Conservation (phyloP, 2,113 vertebrate species). For the Lampris incognitus region DNA sequence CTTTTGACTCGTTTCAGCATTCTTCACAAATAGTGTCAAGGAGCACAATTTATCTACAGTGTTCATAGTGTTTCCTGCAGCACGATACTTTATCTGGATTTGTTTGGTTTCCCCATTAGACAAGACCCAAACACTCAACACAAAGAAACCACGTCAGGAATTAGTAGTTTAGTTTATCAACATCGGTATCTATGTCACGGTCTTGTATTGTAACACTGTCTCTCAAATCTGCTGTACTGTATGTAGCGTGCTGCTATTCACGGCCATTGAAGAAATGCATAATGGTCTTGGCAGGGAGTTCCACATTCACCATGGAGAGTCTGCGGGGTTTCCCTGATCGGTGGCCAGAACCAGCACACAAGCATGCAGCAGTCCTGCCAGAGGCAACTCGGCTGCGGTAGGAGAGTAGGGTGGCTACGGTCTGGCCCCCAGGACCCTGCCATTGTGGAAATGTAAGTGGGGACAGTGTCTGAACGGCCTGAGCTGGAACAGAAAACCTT, state of each 20-base stretch:
- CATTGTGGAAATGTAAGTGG: slow-evolving; percentile 82
- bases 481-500: slow-evolving; percentile 78
- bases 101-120: slow-evolving; percentile 45
- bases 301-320: slow-evolving; percentile 77
- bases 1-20: slow-evolving; percentile 45
- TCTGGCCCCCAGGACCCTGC: slow-evolving; percentile 81
- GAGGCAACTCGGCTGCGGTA: slow-evolving; percentile 79
- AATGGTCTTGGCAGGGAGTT: slow-evolving; percentile 74
- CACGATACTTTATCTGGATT: slow-evolving; percentile 51
- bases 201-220: slow-evolving; percentile 57
- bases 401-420: slow-evolving; percentile 77
- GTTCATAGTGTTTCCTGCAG: slow-evolving; percentile 35
- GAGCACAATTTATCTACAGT: slow-evolving; percentile 36
- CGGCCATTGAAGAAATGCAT: slow-evolving; percentile 73
- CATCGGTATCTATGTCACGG: slow-evolving; percentile 70
- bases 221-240: slow-evolving; percentile 67
- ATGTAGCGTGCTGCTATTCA: slow-evolving; percentile 74
- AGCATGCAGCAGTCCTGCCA: slow-evolving; percentile 78
- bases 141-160: slow-evolving; percentile 53
- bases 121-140: slow-evolving; percentile 64
- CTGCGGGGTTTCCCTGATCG: slow-evolving; percentile 82
- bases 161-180: slow-evolving; percentile 60
- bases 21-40: slow-evolving; percentile 54
- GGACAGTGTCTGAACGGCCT: slow-evolving; percentile 78
- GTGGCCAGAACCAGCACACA: slow-evolving; percentile 80